These are phyloP conservation scores for Entomobrya multifasciata DNA, from an alignment of 2,888 invertebrate species.

Conservation along the genomic window DNA sequence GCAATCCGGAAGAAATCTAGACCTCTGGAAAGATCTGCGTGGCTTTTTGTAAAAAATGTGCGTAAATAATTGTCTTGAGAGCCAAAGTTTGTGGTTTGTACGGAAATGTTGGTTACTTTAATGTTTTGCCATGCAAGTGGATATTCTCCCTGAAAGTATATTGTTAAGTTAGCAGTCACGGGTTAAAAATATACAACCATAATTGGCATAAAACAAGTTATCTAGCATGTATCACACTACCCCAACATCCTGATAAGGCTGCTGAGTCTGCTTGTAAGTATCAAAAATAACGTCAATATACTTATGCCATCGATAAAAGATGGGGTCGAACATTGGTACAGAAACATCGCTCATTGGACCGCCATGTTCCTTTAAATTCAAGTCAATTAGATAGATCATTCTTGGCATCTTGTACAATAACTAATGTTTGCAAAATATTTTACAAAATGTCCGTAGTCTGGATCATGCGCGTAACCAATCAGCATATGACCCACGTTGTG, in stretches of 20 bases:
- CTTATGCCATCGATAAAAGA: constrained; percentile 92
- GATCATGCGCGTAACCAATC: constrained; percentile 90
- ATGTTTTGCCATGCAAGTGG: constrained; percentile 79
- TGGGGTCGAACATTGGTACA: constrained; percentile 86
- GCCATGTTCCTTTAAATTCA: constrained; percentile 86
- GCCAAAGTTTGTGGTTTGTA: constrained; percentile 81
- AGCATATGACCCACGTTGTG: constrained; percentile 92
- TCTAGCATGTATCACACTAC: constrained; percentile 44
- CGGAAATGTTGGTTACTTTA: constrained; percentile 75
- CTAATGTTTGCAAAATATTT: not conserved
- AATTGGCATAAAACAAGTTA: too few relatives aligned
- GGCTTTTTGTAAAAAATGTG: constrained; percentile 91
- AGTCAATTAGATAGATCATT: not conserved
- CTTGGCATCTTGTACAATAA: not conserved
- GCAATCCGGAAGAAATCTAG: constrained; percentile 85
- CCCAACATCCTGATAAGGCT: constrained; percentile 81
- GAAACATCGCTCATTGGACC: constrained; percentile 92
- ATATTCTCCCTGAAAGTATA: constrained; percentile 65
- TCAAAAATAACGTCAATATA: constrained; percentile 90
- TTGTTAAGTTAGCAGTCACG: too few relatives aligned
- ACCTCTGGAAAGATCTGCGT: constrained; percentile 89
- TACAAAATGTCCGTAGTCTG: constrained; percentile 86
- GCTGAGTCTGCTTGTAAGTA: constrained; percentile 87
- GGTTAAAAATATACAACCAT: too few relatives aligned
- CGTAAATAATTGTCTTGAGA: constrained; percentile 82